phyloP scores from a whole-genome alignment of 2,888 invertebrate genomes.

The Halocaridina rubra region DNA sequence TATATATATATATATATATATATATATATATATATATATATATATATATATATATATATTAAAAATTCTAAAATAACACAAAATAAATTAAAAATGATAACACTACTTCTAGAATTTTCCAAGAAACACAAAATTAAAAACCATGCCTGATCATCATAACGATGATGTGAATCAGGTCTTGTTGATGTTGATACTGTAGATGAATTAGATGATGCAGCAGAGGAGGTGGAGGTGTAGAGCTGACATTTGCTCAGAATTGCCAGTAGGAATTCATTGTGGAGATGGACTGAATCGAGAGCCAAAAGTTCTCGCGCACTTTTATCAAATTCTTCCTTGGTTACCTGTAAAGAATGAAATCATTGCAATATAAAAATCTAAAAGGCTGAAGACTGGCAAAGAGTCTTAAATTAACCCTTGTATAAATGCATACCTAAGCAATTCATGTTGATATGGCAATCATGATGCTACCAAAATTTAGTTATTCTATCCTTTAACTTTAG shows the following conservation, averaged over 20 bases:
- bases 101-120: too few relatives aligned
- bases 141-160: constrained; percentile 37
- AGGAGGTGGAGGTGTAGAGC: constrained; percentile 42
- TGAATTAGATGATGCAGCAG: neutral
- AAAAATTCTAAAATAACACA: too few relatives aligned
- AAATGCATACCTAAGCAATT: neutral
- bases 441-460: neutral
- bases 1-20: too few relatives aligned
- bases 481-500: too few relatives aligned
- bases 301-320: constrained; percentile 80
- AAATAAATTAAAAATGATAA: neutral
- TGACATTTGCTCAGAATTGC: constrained; percentile 83
- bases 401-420: too few relatives aligned
- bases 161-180: constrained; percentile 30
- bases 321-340: constrained; percentile 87
- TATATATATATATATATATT: too few relatives aligned
- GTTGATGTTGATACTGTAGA: constrained; percentile 1
- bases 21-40: too few relatives aligned
- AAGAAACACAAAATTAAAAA: neutral
- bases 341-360: too few relatives aligned
- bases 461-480: neutral
- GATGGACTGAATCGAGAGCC: constrained; percentile 79
- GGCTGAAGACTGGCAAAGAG: too few relatives aligned
- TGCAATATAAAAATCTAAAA: constrained; percentile 2
- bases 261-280: constrained; percentile 86